Evolutionary conservation across 2,797 vertebrate species (phyloP).

Genomic region (Jordanella pulchra): DNA sequence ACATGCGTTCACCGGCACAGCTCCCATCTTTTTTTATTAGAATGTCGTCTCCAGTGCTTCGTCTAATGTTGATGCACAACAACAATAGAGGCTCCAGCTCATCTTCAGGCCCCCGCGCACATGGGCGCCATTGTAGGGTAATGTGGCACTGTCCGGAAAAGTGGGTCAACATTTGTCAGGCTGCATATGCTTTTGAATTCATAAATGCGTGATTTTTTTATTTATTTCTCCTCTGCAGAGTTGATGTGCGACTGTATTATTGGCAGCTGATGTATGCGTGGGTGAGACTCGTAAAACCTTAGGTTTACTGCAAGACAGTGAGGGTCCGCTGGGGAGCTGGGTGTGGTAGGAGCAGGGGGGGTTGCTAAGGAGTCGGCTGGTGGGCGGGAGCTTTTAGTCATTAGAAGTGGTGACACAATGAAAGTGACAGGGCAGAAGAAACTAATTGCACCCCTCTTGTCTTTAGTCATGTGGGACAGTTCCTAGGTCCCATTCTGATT

Average conservation of each 20-base stretch:
- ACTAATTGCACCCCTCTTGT: slow-evolving; percentile 72
- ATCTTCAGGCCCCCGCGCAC: slow-evolving; percentile 42
- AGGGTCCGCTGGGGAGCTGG: slow-evolving; percentile 52
- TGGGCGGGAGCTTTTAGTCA: slow-evolving; percentile 60
- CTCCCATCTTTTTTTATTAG: not conserved
- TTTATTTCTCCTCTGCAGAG: slow-evolving; percentile 10
- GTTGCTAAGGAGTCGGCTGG: slow-evolving; percentile 47
- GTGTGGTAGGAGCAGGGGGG: slow-evolving; percentile 39
- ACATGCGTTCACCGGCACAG: slow-evolving; percentile 21
- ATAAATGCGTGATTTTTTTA: slow-evolving; percentile 13
- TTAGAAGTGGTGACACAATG: slow-evolving; percentile 73
- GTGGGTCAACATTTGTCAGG: slow-evolving; percentile 77
- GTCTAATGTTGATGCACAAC: slow-evolving; percentile 58
- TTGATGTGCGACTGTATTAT: slow-evolving; percentile 27
- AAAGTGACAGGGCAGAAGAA: slow-evolving; percentile 73
- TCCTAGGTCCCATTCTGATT: slow-evolving; percentile 25
- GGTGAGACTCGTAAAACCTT: slow-evolving; percentile 17
- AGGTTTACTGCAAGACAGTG: slow-evolving; percentile 47
- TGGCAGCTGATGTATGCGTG: slow-evolving; percentile 20
- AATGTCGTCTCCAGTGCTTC: slow-evolving; percentile 12
- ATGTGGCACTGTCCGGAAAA: slow-evolving; percentile 70
- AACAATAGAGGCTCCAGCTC: slow-evolving; percentile 67
- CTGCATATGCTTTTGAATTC: slow-evolving; percentile 31
- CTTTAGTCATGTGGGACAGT: slow-evolving; percentile 51
- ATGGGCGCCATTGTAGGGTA: slow-evolving; percentile 70